phyloP scores from a whole-genome alignment of 2,113 vertebrate species.

The Microcebus jonahi region DNA sequence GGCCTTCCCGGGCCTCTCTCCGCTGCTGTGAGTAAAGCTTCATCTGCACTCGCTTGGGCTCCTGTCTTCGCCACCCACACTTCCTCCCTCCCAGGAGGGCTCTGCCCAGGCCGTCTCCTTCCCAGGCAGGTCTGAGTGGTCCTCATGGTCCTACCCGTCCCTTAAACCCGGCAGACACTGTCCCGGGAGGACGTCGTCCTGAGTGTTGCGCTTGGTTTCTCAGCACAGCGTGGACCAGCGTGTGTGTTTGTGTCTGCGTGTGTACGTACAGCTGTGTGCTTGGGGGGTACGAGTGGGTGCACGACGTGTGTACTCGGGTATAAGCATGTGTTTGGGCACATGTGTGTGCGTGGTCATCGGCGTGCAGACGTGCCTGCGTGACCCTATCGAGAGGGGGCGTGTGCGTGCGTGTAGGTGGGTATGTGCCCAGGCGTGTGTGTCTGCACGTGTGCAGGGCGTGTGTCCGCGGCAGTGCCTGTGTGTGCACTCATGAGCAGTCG shows the following conservation, averaged over 20 bases:
- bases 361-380: fast-evolving
- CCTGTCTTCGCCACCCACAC: not conserved
- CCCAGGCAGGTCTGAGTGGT: not conserved
- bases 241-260: not conserved
- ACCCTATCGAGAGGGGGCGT: not conserved
- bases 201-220: not conserved
- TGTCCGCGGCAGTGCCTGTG: not conserved
- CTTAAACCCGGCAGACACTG: not conserved
- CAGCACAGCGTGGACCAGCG: too few species aligned
- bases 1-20: not conserved
- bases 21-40: not conserved
- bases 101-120: not conserved
- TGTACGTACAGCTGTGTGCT: not conserved
- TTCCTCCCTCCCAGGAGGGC: not conserved
- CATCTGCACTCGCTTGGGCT: not conserved
- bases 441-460: too few species aligned
- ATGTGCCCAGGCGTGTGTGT: not conserved
- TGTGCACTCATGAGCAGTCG: not conserved
- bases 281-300: too few species aligned
- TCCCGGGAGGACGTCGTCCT: not conserved
- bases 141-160: not conserved
- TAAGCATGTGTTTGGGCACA: fast-evolving
- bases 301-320: not conserved
- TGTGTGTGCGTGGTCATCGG: not conserved
- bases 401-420: not conserved